phyloP scores from a whole-genome alignment of 92 coral and sea anemone genomes.

The Paragorgia papillata region DNA sequence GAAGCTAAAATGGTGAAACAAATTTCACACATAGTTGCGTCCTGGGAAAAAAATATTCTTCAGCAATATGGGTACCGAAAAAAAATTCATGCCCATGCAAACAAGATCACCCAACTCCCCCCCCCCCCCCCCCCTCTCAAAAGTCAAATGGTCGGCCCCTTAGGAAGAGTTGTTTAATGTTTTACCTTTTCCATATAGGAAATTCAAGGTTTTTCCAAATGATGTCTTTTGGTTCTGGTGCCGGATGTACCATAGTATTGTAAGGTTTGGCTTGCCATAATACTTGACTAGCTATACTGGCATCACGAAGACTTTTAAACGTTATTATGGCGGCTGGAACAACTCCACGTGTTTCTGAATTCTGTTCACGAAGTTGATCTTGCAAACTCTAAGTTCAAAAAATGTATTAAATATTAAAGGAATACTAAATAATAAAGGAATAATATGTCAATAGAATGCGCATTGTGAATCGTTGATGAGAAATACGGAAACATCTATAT shows the following conservation, averaged over 20 bases:
- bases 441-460: no score
- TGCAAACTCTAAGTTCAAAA: slow-evolving; percentile 57
- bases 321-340: slow-evolving; percentile 77
- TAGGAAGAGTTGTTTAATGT: background rate
- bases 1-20: no score
- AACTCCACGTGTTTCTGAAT: slow-evolving; percentile 58
- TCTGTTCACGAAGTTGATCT: slow-evolving; percentile 54
- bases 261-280: slow-evolving; percentile 76
- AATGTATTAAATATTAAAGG: no score
- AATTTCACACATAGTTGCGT: no score
- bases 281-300: slow-evolving; percentile 77
- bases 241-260: slow-evolving; percentile 60
- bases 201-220: slow-evolving; percentile 77
- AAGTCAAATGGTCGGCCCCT: no score
- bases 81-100: no score
- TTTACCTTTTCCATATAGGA: slow-evolving; percentile 67
- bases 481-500: no score
- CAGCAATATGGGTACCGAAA: no score
- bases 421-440: background rate
- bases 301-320: slow-evolving; percentile 73
- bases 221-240: slow-evolving; percentile 76
- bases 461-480: no score
- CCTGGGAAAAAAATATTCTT: no score
- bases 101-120: no score
- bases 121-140: no score